phyloP scores from a whole-genome alignment of 2,888 invertebrate genomes.

The Sinopyrophorus schimmeli region DNA sequence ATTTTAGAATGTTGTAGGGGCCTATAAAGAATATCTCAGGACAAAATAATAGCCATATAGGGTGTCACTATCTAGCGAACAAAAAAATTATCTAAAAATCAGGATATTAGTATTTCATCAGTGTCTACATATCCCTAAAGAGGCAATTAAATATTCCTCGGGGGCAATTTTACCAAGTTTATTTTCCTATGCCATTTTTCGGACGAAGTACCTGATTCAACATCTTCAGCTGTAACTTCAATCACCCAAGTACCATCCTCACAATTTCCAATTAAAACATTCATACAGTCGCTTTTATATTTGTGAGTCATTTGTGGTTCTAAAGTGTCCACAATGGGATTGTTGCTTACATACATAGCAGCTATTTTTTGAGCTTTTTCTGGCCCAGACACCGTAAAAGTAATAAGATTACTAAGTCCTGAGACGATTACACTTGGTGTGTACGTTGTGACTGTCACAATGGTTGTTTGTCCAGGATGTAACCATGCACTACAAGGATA shows the following conservation, averaged over 20 bases:
- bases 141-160: too few species aligned
- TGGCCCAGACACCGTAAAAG: constrained; percentile 61
- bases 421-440: constrained; percentile 50
- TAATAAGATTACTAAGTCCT: constrained; percentile 64
- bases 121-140: too few species aligned
- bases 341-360: constrained; percentile 52
- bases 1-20: too few species aligned
- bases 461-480: constrained; percentile 62
- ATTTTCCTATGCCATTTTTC: too few species aligned
- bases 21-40: too few species aligned
- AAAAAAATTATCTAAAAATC: too few species aligned
- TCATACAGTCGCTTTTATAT: constrained; percentile 55
- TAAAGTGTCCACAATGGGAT: constrained; percentile 38
- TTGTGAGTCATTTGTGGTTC: constrained; percentile 46
- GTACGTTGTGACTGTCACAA: constrained; percentile 58
- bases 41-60: too few species aligned
- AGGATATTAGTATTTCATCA: too few species aligned
- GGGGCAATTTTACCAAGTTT: too few species aligned
- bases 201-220: constrained; percentile 60
- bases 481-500: constrained; percentile 54
- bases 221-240: constrained; percentile 69
- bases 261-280: constrained; percentile 59
- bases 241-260: constrained; percentile 70
- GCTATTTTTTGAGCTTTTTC: constrained; percentile 53
- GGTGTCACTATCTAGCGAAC: too few species aligned